phyloP scores from a whole-genome alignment of 2,888 invertebrate genomes.

The Limnephilus marmoratus region DNA sequence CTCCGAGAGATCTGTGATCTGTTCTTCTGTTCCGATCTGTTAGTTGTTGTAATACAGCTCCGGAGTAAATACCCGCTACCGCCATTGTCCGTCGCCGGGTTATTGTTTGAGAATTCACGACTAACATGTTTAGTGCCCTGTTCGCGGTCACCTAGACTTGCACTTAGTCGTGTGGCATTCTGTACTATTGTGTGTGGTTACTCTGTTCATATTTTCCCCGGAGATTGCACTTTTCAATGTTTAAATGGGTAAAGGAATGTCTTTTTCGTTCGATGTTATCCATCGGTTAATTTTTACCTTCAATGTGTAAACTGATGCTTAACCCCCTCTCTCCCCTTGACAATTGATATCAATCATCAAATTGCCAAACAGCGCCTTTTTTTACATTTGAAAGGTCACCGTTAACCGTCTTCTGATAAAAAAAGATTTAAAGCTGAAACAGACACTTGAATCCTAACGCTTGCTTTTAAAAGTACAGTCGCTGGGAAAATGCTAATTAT shows the following conservation, averaged over 20 bases:
- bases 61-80: background rate
- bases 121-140: conserved; percentile 34
- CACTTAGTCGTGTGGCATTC: conserved; percentile 1
- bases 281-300: background rate
- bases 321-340: too few species aligned
- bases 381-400: too few species aligned
- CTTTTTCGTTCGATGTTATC: background rate
- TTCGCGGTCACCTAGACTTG: conserved; percentile 11
- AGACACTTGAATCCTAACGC: too few species aligned
- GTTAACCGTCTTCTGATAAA: too few species aligned
- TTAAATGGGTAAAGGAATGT: background rate
- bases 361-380: too few species aligned
- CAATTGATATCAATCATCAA: too few species aligned
- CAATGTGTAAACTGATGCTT: too few species aligned
- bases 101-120: conserved; percentile 52
- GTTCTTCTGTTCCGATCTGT: background rate
- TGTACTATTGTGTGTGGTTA: background rate
- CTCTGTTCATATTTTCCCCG: background rate
- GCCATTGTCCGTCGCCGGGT: conserved; percentile 45
- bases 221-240: background rate
- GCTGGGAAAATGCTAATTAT: too few species aligned
- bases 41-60: background rate
- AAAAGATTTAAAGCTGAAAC: too few species aligned
- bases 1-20: background rate
- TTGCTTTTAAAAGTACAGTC: too few species aligned